Conservation (phyloP, 2,888 invertebrate species). For the Dioctria rufipes region DNA sequence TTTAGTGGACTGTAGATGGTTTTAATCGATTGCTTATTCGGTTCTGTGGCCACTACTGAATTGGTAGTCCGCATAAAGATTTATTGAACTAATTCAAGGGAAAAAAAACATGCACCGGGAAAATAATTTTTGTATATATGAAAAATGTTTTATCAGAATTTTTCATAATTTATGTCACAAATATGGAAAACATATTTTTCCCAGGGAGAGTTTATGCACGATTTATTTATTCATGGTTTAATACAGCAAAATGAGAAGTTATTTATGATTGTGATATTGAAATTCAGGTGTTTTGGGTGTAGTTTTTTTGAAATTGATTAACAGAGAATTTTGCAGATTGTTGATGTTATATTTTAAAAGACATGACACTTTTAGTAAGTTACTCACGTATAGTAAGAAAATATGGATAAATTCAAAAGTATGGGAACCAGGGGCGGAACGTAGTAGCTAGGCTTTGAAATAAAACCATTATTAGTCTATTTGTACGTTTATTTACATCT, state of each 20-base stretch:
- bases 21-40: slow-evolving; percentile 49
- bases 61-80: slow-evolving; percentile 40
- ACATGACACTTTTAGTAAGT: too few species aligned
- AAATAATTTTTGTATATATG: slow-evolving; percentile 29
- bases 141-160: slow-evolving; percentile 34
- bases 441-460: too few species aligned
- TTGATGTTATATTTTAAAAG: too few species aligned
- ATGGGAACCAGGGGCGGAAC: too few species aligned
- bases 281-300: too few species aligned
- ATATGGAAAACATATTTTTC: slow-evolving; percentile 30
- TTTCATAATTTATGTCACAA: slow-evolving; percentile 37
- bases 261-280: too few species aligned
- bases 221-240: background rate
- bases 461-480: too few species aligned
- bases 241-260: background rate
- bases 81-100: slow-evolving; percentile 40
- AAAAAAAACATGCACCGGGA: slow-evolving; percentile 29
- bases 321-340: too few species aligned
- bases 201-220: background rate
- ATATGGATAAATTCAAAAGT: too few species aligned
- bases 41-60: slow-evolving; percentile 39
- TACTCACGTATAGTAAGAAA: too few species aligned
- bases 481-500: too few species aligned
- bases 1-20: slow-evolving; percentile 39
- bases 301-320: too few species aligned